Evolutionary conservation across 2,888 invertebrate species (phyloP).

Genomic region (Papilio demoleus): DNA sequence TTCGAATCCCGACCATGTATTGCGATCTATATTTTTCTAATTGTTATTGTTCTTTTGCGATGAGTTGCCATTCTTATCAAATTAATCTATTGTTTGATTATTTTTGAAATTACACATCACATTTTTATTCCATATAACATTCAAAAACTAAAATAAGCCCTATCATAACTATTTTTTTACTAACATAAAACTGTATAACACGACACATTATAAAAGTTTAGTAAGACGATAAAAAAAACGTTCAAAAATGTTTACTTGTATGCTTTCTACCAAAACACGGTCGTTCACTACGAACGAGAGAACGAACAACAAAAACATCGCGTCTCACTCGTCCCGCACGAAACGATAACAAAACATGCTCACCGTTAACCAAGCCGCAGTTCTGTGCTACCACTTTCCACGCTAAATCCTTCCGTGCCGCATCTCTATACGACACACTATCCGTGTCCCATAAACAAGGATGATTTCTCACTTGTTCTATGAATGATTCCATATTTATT

Average conservation of each 20-base stretch:
- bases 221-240: too few relatives aligned
- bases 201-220: background rate
- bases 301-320: conserved; percentile 24
- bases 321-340: conserved; percentile 30
- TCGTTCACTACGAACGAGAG: conserved; percentile 14
- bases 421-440: conserved; percentile 46
- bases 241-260: background rate
- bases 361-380: conserved; percentile 47
- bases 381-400: conserved; percentile 48
- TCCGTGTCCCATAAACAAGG: conserved; percentile 48
- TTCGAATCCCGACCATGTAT: too few relatives aligned
- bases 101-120: background rate
- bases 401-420: conserved; percentile 45
- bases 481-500: conserved; percentile 47
- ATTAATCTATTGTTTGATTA: too few relatives aligned
- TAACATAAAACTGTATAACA: background rate
- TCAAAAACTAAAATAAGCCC: too few relatives aligned
- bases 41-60: too few relatives aligned
- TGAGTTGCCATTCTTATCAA: too few relatives aligned
- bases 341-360: conserved; percentile 40
- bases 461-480: conserved; percentile 46
- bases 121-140: too few relatives aligned
- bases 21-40: too few relatives aligned
- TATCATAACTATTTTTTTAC: background rate
- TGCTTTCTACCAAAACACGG: conserved; percentile 30